Evolutionary conservation across 2,888 invertebrate genomes (phyloP).

Genomic region (Maniola hyperantus): DNA sequence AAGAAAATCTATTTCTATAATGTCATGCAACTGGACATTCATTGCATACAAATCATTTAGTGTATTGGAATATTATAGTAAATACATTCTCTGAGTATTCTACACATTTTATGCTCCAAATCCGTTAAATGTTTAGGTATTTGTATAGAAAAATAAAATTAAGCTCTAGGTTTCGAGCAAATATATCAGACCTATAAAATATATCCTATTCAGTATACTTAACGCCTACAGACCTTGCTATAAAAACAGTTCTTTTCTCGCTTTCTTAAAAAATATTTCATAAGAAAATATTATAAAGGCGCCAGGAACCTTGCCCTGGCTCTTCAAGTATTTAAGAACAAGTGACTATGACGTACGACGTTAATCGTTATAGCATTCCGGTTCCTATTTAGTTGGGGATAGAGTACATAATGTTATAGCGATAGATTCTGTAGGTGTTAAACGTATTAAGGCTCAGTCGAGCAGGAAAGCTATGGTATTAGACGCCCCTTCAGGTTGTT

Average conservation of each 20-base stretch:
- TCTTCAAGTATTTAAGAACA: slow-evolving; percentile 28
- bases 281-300: slow-evolving; percentile 31
- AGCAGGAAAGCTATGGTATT: slow-evolving; percentile 27
- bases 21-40: too few relatives aligned
- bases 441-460: slow-evolving; percentile 26
- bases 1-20: too few relatives aligned
- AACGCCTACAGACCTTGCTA: background rate
- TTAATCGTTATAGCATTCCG: background rate
- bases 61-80: too few relatives aligned
- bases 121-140: background rate
- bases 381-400: background rate
- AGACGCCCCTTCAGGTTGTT: slow-evolving; percentile 24
- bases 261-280: slow-evolving; percentile 27
- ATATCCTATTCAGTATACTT: background rate
- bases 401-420: slow-evolving; percentile 9
- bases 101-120: background rate
- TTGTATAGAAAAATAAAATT: background rate
- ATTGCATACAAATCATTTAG: too few relatives aligned
- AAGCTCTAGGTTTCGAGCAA: background rate
- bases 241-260: slow-evolving; percentile 26
- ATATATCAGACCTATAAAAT: background rate
- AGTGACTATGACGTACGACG: slow-evolving; percentile 23
- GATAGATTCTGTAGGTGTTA: slow-evolving; percentile 20
- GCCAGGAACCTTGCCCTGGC: slow-evolving; percentile 24
- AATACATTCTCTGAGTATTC: too few relatives aligned